phyloP scores from a whole-genome alignment of 2,888 invertebrate species.

The Watsonalla cultraria region DNA sequence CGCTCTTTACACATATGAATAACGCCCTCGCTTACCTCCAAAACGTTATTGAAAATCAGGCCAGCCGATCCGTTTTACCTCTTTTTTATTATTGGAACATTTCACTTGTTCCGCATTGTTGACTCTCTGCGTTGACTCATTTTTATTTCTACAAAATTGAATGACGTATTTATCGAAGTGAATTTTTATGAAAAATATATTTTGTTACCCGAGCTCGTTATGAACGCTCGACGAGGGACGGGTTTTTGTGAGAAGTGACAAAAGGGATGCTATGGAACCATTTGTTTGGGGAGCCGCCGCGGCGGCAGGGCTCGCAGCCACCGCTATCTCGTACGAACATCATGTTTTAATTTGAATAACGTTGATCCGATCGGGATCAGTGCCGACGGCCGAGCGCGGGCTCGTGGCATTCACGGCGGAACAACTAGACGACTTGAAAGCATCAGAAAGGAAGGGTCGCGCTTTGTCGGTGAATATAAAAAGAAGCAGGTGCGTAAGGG shows the following conservation, averaged over 20 bases:
- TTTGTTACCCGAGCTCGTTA: slow-evolving; percentile 43
- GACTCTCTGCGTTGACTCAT: slow-evolving; percentile 54
- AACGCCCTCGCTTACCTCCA: slow-evolving; percentile 58
- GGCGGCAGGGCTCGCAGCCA: slow-evolving; percentile 9
- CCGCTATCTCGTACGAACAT: slow-evolving; percentile 22
- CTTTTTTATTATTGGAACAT: slow-evolving; percentile 61
- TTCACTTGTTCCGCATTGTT: slow-evolving; percentile 69
- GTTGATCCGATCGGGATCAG: slow-evolving; percentile 39
- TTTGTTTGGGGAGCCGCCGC: slow-evolving; percentile 19
- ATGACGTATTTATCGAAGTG: slow-evolving; percentile 57
- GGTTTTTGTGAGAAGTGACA: slow-evolving; percentile 39
- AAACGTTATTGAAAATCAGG: slow-evolving; percentile 64
- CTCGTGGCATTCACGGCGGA: slow-evolving; percentile 11
- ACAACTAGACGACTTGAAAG: slow-evolving; percentile 29
- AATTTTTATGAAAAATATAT: slow-evolving; percentile 41
- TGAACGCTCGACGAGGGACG: slow-evolving; percentile 27
- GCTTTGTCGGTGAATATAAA: slow-evolving; percentile 38
- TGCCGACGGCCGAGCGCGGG: slow-evolving; percentile 8
- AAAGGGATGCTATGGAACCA: slow-evolving; percentile 34
- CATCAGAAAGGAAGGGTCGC: slow-evolving; percentile 18
- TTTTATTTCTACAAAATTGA: slow-evolving; percentile 55
- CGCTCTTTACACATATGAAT: slow-evolving; percentile 57
- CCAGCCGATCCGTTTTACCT: slow-evolving; percentile 54
- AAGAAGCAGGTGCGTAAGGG: slow-evolving; percentile 46
- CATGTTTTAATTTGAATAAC: slow-evolving; percentile 37